These are phyloP conservation scores for Anadara kagoshimensis DNA, from an alignment of 1,140 invertebrate species.

Conservation along the genomic window DNA sequence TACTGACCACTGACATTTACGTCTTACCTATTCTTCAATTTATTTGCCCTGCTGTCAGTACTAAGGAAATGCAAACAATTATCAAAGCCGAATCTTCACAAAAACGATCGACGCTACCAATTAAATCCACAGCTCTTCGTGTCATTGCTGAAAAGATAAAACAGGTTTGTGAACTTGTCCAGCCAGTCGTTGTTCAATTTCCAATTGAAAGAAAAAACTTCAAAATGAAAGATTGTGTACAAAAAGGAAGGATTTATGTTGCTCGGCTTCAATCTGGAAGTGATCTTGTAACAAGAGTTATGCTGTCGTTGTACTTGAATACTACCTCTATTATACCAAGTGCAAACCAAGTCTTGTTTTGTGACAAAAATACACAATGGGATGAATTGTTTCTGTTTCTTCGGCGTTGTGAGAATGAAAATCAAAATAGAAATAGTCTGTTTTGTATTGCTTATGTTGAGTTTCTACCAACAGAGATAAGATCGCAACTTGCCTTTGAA, in stretches of 20 bases:
- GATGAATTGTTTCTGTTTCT: conserved; percentile 39
- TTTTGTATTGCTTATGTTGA: conserved; percentile 46
- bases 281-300: neutral
- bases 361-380: conserved; percentile 23
- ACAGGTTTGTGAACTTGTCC: neutral
- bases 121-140: neutral
- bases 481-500: conserved; percentile 34
- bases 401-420: conserved; percentile 13
- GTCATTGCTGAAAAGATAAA: neutral
- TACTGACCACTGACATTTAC: neutral
- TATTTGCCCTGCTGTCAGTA: conserved; percentile 17
- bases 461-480: conserved; percentile 36
- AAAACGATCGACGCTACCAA: neutral
- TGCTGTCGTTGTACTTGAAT: conserved; percentile 36
- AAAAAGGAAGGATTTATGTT: conserved; percentile 1
- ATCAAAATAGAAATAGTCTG: conserved; percentile 1
- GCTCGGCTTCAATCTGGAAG: neutral
- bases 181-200: neutral
- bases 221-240: neutral
- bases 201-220: neutral
- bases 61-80: neutral
- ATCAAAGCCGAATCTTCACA: neutral
- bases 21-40: conserved; percentile 17
- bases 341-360: conserved; percentile 39
- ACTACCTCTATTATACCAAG: conserved; percentile 30